Evolutionary conservation across 2,888 invertebrate genomes (phyloP).

Genomic region (Omphaloscelis lunosa): DNA sequence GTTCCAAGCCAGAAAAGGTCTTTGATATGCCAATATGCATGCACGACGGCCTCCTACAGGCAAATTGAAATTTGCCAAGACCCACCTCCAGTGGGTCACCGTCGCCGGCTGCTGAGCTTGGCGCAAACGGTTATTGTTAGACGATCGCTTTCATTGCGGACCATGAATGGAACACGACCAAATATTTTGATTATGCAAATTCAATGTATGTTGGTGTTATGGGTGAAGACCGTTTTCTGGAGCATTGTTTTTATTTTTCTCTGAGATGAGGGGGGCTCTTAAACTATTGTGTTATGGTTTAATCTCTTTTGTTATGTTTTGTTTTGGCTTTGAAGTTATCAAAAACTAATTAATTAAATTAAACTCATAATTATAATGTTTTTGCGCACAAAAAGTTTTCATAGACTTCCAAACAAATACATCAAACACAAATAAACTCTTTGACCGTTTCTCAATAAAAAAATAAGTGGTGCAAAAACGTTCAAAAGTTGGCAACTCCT

Average conservation of each 20-base stretch:
- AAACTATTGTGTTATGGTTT: background rate
- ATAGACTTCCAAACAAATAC: background rate
- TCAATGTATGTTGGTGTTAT: conserved; percentile 37
- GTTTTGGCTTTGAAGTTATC: background rate
- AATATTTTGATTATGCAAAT: conserved; percentile 52
- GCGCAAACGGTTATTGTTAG: conserved; percentile 62
- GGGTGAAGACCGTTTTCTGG: conserved; percentile 4
- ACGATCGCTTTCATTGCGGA: conserved; percentile 55
- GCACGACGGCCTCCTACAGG: conserved; percentile 75
- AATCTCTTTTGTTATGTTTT: background rate
- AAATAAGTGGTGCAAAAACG: conserved; percentile 17
- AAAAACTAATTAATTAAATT: background rate
- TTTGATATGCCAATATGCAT: conserved; percentile 82
- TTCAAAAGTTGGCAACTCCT: conserved; percentile 27
- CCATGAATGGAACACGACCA: conserved; percentile 36
- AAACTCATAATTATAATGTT: background rate
- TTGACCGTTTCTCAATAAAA: conserved; percentile 1
- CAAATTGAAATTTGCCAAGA: conserved; percentile 80
- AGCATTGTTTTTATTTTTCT: conserved; percentile 26
- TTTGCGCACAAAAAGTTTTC: background rate
- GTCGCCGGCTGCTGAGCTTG: conserved; percentile 63
- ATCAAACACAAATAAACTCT: conserved; percentile 1
- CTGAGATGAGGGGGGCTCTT: background rate
- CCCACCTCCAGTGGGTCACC: conserved; percentile 59
- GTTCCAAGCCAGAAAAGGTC: conserved; percentile 60